These are phyloP conservation scores for Eupithecia pulchellata DNA, from an alignment of 2,888 invertebrate species.

Conservation along the genomic window DNA sequence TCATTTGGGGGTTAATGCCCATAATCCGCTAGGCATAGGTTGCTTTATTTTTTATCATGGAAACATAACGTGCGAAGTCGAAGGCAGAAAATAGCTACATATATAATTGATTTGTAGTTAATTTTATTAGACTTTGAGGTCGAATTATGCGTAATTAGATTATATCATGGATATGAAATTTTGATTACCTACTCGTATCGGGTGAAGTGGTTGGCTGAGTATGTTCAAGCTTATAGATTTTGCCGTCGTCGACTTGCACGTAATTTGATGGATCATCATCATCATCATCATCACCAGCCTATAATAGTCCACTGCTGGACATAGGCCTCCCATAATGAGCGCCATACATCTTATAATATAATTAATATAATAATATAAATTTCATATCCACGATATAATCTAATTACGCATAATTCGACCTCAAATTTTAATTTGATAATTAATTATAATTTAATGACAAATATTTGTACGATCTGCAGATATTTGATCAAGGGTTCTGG, in stretches of 20 bases:
- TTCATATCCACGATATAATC: not conserved
- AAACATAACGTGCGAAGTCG: not conserved
- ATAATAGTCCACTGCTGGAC: too few relatives aligned
- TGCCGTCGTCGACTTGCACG: not conserved
- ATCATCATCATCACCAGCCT: too few relatives aligned
- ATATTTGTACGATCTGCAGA: too few relatives aligned
- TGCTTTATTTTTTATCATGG: not conserved
- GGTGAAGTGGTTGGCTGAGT: not conserved
- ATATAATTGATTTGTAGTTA: not conserved
- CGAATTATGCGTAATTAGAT: not conserved
- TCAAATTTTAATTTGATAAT: not conserved
- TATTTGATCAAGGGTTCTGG: too few relatives aligned
- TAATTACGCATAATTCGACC: not conserved
- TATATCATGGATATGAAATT: slow-evolving; percentile 1
- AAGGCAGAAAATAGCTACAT: not conserved
- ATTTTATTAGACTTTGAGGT: not conserved
- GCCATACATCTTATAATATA: too few relatives aligned
- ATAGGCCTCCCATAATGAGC: too few relatives aligned
- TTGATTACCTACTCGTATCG: not conserved
- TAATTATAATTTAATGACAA: not conserved
- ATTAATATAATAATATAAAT: not conserved
- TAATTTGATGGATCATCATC: too few relatives aligned
- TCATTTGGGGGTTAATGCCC: too few relatives aligned
- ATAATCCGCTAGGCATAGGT: too few relatives aligned
- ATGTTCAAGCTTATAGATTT: not conserved